A percentile compares a stretch with the other conserved stretches of the same genome.
Evolutionary conservation across 2,113 vertebrate species (phyloP).

Genomic region (Saccopteryx leptura): DNA sequence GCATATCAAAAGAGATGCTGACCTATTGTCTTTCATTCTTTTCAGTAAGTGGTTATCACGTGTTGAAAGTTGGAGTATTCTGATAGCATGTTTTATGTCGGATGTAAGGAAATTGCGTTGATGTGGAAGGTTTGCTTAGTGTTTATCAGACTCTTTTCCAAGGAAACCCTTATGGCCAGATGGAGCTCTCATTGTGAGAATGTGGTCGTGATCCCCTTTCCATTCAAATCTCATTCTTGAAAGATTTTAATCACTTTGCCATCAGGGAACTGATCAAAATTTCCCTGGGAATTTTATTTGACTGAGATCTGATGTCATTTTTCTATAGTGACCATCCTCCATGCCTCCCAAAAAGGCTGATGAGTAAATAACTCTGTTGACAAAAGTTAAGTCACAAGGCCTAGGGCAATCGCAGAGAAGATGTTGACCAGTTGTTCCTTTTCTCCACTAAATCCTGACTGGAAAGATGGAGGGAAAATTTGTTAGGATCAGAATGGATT

Average conservation of each 20-base stretch:
- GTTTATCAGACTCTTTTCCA: neutral
- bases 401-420: neutral
- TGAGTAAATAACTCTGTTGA: neutral
- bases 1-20: neutral
- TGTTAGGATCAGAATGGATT: neutral
- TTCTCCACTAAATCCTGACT: neutral
- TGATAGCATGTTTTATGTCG: constrained; percentile 26
- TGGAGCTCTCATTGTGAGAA: neutral
- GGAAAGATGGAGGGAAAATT: neutral
- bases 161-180: neutral
- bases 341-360: neutral
- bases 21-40: neutral
- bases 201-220: neutral
- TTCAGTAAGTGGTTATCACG: neutral
- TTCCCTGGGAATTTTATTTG: constrained; percentile 28
- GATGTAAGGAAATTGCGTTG: neutral
- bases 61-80: neutral
- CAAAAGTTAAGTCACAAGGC: neutral
- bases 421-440: neutral
- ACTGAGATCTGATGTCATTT: constrained; percentile 44
- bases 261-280: neutral
- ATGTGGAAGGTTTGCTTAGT: neutral
- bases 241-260: neutral
- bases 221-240: neutral
- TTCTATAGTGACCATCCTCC: neutral